These are phyloP conservation scores for Tuberolachnus salignus DNA, from an alignment of 2,888 invertebrate genomes.

Conservation along the genomic window DNA sequence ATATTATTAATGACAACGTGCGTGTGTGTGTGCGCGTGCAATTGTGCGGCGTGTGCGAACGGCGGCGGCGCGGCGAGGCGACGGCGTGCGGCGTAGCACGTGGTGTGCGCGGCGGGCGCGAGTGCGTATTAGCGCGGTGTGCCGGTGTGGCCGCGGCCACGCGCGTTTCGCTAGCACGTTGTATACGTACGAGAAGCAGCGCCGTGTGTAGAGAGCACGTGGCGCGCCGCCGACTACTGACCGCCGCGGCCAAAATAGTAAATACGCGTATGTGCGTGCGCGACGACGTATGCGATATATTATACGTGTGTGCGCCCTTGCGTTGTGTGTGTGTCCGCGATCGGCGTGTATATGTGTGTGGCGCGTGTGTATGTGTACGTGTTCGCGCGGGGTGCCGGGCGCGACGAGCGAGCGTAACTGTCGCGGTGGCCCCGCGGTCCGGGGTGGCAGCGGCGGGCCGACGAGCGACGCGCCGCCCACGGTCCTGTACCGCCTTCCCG, in stretches of 20 bases:
- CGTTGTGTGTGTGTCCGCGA: not conserved
- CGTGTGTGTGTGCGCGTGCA: not conserved
- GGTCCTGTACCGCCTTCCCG: not conserved
- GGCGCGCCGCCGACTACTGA: constrained; percentile 53
- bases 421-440: not conserved
- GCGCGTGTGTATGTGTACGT: not conserved
- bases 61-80: too few species aligned
- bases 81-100: constrained; percentile 17
- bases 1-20: not conserved
- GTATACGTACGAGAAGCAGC: constrained; percentile 4
- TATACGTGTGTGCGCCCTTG: not conserved
- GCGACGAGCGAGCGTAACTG: constrained; percentile 4
- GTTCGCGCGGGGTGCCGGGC: not conserved
- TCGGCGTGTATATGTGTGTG: not conserved
- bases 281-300: not conserved
- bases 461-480: constrained; percentile 30
- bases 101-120: constrained; percentile 12
- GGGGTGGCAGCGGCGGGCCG: not conserved
- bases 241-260: not conserved
- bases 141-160: not conserved
- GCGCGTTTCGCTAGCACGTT: not conserved
- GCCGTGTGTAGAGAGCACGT: constrained; percentile 41
- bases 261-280: not conserved
- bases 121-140: constrained; percentile 1
- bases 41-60: not conserved